Base-by-base conservation (phyloP, 2,888 invertebrate species). In the Catonia carolina region DNA sequence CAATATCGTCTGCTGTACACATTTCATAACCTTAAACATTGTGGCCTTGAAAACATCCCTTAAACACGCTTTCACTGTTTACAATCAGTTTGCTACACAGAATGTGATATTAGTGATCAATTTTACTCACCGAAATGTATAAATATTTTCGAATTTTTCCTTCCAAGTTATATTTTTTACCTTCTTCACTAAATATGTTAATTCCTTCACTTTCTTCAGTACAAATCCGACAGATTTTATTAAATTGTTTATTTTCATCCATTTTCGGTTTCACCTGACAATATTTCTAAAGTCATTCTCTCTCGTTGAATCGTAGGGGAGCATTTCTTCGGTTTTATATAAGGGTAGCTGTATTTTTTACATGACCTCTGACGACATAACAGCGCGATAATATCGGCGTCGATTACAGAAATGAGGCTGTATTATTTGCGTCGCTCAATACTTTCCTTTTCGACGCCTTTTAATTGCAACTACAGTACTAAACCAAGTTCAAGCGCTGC, bases 141-240 rank as follows among this genome's bases (percentile, higher is more conserved):
- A 85, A 75, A 75, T 84, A 85, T 74, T 80, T 81, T 68, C 78
- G 78, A 65, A 85, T 80, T 74, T 83, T 84, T 61, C 80, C 78
- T 69, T 80, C 79, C 59, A 85, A 75, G 67, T 79, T 78, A 73
- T 80, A 77, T 67, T 77, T 77, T 70, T 79, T 78, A 58, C 83
- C 83, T 74, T 84, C 82, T 66, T 79, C 78, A 66, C 82, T 79
- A 69, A 82, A 84, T 72, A 83, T 77, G 75, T 78, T 77, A 64
- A 83, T 74, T 54, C 80, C 79, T 53, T 68, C 66, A 64, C 78
- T 77, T 67, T 78, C 78, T 64, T 77, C 75, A 60, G 79, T 80
- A 73, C 85, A 85, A 64, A 85, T 78, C 62, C 85, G 78, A 70
- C 85, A 85, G 69, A 77, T 74, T 33, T 27, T 22, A 10, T 54